Conservation (phyloP, 2,888 invertebrate genomes). For the Abscondita cerata region DNA sequence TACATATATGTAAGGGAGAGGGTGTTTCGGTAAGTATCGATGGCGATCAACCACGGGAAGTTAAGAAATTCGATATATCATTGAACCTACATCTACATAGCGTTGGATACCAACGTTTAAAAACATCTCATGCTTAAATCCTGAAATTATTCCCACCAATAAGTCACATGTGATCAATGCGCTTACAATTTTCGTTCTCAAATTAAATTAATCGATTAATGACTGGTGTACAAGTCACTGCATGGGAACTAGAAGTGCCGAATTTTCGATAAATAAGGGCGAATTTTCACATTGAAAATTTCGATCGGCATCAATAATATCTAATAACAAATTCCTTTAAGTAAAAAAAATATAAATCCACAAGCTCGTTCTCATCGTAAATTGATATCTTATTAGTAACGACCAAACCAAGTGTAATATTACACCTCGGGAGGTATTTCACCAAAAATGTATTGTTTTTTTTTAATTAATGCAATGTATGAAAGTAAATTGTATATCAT, state of each 20-base stretch:
- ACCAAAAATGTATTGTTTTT: slow-evolving; percentile 34
- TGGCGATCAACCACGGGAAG: slow-evolving; percentile 39
- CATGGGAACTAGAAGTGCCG: neutral
- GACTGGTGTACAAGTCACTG: neutral
- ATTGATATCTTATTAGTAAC: slow-evolving; percentile 32
- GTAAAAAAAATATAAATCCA: slow-evolving; percentile 23
- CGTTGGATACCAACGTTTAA: slow-evolving; percentile 14
- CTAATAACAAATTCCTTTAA: slow-evolving; percentile 19
- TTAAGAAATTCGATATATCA: slow-evolving; percentile 35
- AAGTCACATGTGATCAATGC: slow-evolving; percentile 5
- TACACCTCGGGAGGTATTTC: slow-evolving; percentile 32
- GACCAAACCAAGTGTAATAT: slow-evolving; percentile 29
- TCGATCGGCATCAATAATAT: neutral
- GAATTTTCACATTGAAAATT: no score
- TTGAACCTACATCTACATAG: slow-evolving; percentile 4
- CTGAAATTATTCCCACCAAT: slow-evolving; percentile 14
- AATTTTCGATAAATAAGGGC: neutral
- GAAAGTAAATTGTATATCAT: slow-evolving; percentile 21
- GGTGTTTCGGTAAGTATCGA: slow-evolving; percentile 38
- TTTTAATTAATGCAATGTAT: slow-evolving; percentile 25
- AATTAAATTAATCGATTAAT: neutral
- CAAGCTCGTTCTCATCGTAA: slow-evolving; percentile 35
- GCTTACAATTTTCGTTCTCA: neutral
- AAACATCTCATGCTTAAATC: slow-evolving; percentile 19
- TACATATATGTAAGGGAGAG: slow-evolving; percentile 36